Percentiles rank a stretch among this genome's conserved stretches.
phyloP scores from a whole-genome alignment of 2,113 vertebrate genomes.

The Sorex araneus region DNA sequence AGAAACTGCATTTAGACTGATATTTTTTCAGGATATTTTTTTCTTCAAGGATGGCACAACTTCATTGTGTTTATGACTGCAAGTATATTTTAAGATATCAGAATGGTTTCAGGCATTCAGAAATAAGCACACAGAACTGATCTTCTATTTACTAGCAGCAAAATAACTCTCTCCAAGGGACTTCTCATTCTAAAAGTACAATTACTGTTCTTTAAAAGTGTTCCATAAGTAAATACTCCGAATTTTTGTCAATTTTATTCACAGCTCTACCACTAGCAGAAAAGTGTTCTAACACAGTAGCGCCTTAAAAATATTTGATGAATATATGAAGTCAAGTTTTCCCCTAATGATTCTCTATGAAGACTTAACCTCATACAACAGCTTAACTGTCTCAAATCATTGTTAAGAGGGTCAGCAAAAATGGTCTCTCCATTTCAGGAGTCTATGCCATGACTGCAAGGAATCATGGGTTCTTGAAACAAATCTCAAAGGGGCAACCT shows the following conservation, averaged over 20 bases:
- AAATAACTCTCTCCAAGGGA: neutral
- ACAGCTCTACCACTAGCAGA: neutral
- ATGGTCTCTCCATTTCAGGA: neutral
- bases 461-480: constrained; percentile 34
- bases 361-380: constrained; percentile 18
- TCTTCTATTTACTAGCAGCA: neutral
- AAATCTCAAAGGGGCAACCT: neutral
- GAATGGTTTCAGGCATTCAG: constrained; percentile 15
- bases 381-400: constrained; percentile 19
- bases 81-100: constrained; percentile 33
- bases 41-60: constrained; percentile 34
- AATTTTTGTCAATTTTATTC: neutral
- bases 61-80: constrained; percentile 29
- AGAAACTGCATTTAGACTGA: neutral
- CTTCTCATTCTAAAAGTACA: constrained; percentile 15
- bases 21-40: constrained; percentile 50
- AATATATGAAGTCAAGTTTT: constrained; percentile 36
- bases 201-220: neutral
- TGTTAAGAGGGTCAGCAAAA: constrained; percentile 49
- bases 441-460: neutral
- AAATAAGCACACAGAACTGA: neutral
- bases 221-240: constrained; percentile 16
- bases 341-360: neutral
- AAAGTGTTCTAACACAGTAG: neutral
- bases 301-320: neutral